Evolutionary conservation across 2,113 vertebrate species (phyloP), one percentile per base, ranked within the genome.

Genomic region (Athene cunicularia): DNA sequence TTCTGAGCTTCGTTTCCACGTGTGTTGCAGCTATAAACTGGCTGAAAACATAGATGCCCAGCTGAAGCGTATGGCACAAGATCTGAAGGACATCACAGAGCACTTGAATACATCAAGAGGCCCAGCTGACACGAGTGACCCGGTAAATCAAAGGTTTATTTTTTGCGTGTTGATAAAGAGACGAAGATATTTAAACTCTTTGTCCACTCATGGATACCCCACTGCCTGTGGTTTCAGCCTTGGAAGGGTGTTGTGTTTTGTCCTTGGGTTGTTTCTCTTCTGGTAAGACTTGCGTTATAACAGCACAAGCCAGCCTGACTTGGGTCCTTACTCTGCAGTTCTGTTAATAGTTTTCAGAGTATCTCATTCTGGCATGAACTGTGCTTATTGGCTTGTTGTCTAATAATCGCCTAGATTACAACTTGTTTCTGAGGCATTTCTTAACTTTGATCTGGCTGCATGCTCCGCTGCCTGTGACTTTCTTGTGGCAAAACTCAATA

Each of bases 1-100:
- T 32, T 58, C 27, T 86, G 55, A 39, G 14, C 16, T 60, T 47
- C 22, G 2, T 58, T 94, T 11, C 30, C 0, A 0, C 88, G 82
- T 12, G 4, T 96, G 89, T 93, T 89, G 52, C 93, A 99, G 98
- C 66, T 99, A 99, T 93, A 99, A 99, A 96, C 95, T 99, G 53
- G 99, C 99, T 15, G 99, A 99, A 96, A 99, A 99, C 79, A 99
- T 99, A 32, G 99, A 99, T 70, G 98, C 98, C 14, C 99, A 99
- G 90, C 95, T 99, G 89, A 99, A 99, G 97, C 98, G 95, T 60
- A 99, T 99, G 99, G 98, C 99, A 3, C 99, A 99, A 80, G 99
- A 99, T 95, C 98, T 99, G 96, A 99, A 99, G 97, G 99, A 99
- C 94, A 99, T 99, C 88, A 99, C 30, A 19, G 99, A 99, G 39